Evolutionary conservation across 2,113 vertebrate genomes (phyloP).

Genomic region (Paraplagusia blochii): DNA sequence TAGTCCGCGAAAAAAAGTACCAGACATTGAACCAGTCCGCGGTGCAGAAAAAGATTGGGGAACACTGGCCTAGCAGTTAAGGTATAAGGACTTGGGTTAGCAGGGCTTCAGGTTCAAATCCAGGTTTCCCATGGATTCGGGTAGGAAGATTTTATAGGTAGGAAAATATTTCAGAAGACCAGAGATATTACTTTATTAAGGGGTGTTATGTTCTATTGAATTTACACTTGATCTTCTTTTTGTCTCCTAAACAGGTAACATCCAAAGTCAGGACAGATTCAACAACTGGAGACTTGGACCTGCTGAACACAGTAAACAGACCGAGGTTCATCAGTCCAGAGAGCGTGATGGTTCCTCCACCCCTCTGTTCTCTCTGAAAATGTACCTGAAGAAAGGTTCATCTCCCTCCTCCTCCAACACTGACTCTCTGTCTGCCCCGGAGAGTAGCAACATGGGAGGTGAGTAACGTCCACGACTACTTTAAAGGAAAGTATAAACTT

Average conservation of each 20-base stretch:
- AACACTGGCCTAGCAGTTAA: no score
- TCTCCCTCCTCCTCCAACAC: constrained; percentile 35
- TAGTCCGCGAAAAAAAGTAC: no score
- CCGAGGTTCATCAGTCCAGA: constrained; percentile 10
- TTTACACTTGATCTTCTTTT: not conserved
- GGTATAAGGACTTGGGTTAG: no score
- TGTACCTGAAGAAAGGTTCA: constrained; percentile 52
- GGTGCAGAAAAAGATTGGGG: no score
- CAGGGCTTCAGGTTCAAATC: no score
- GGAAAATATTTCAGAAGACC: no score
- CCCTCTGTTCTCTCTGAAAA: constrained; percentile 58
- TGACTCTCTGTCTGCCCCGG: constrained; percentile 54
- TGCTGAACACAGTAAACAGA: constrained; percentile 22
- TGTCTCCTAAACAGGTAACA: constrained; percentile 36
- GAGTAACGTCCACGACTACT: constrained; percentile 39
- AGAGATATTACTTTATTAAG: no score
- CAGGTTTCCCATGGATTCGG: no score
- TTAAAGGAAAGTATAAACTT: no score
- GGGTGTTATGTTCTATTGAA: not conserved
- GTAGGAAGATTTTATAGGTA: no score
- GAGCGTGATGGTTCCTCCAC: constrained; percentile 27
- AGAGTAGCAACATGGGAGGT: constrained; percentile 66
- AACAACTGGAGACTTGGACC: constrained; percentile 32
- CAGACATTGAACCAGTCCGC: no score
- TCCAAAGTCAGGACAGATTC: constrained; percentile 32